Conservation (phyloP, 2,888 invertebrate genomes). For the Serrognathus titanus region DNA sequence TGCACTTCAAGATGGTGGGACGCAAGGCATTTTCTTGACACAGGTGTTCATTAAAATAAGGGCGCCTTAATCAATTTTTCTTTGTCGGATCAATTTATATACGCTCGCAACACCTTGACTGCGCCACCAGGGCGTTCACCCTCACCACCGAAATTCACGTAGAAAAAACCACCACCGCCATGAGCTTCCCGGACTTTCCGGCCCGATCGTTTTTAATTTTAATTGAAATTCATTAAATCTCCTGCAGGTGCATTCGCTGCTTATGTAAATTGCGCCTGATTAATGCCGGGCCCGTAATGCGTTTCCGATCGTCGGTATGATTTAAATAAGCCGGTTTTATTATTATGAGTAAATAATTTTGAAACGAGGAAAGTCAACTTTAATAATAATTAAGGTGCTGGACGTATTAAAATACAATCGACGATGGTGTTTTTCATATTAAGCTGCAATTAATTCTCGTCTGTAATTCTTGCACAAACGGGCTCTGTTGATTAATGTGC, state of each 20-base stretch:
- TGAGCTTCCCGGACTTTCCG: neutral
- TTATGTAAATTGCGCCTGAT: slow-evolving; percentile 4
- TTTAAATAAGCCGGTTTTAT: too few relatives aligned
- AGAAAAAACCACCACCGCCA: neutral
- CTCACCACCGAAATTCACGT: neutral
- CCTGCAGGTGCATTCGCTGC: slow-evolving; percentile 5
- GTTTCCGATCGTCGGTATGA: too few relatives aligned
- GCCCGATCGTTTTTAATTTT: neutral
- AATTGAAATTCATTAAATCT: slow-evolving; percentile 6
- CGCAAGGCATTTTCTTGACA: slow-evolving; percentile 16
- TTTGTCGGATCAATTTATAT: slow-evolving; percentile 7
- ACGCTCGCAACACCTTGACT: neutral
- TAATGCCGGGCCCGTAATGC: too few relatives aligned
- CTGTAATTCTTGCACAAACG: too few relatives aligned
- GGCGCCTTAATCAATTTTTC: slow-evolving; percentile 14
- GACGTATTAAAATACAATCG: too few relatives aligned
- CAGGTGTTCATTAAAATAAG: slow-evolving; percentile 21
- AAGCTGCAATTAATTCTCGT: too few relatives aligned
- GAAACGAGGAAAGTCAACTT: too few relatives aligned
- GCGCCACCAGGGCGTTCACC: neutral
- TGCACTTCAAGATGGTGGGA: slow-evolving; percentile 17
- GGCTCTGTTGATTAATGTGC: too few relatives aligned
- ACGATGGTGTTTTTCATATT: too few relatives aligned
- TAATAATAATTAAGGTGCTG: too few relatives aligned
- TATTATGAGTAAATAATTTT: too few relatives aligned